Evolutionary conservation across 2,797 vertebrate genomes (phyloP), one percentile per base, ranked within the genome.

Genomic region (Siniperca scherzeri): DNA sequence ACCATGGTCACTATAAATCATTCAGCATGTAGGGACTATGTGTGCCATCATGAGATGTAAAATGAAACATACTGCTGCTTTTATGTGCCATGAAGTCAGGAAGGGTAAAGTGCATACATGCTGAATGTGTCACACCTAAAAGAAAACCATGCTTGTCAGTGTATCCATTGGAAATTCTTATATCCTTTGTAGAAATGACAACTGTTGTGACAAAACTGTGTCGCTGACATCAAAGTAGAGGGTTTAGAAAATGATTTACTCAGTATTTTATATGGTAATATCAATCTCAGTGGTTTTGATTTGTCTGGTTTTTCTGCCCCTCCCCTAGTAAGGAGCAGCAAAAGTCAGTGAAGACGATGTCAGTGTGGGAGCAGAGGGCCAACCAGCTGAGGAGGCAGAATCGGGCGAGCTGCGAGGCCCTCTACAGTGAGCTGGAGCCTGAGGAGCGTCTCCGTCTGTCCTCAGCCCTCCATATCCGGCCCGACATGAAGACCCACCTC

Each of bases 351-450:
- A 98, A 98, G 93, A 94, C 96, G 0, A 97, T 97, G 93, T 99
- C 98, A 0, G 96, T 99, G 22, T 99, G 98, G 98, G 98, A 99
- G 89, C 98, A 99, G 93, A 96, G 96, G 74, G 96, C 98, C 84
- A 97, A 95, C 59, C 97, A 99, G 94, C 96, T 99, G 78, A 95
- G 97, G 65, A 96, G 96, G 78, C 97, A 98, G 93, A 98, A 98
- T 87, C 95, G 91, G 8, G 95, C 97, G 7, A 99, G 98, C 95
- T 97, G 97, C 0, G 98, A 99, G 91, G 97, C 97, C 0, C 94
- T 99, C 44, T 98, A 98, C 94, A 97, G 94, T 0, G 97, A 98
- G 87, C 91, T 98, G 89, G 97, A 97, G 27, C 96, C 97, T 0
- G 98, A 99, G 89, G 97, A 98, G 73, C 92, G 95, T 0, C 91